phyloP scores from a whole-genome alignment of 2,888 invertebrate genomes.

The Dryadula phaetusa region DNA sequence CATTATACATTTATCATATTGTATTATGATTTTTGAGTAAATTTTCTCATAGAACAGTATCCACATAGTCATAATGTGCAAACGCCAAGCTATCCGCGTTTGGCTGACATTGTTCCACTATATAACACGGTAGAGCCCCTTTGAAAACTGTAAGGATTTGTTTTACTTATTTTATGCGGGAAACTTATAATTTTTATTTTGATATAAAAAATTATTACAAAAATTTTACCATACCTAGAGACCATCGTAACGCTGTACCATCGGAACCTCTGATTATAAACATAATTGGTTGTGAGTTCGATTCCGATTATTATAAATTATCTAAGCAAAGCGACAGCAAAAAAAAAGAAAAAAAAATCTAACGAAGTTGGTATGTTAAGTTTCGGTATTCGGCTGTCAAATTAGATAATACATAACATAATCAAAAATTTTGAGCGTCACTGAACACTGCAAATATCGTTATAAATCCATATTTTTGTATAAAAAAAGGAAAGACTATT shows the following conservation, averaged over 20 bases:
- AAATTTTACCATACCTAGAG: too few relatives aligned
- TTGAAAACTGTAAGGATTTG: slow-evolving; percentile 51
- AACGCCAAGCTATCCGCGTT: slow-evolving; percentile 80
- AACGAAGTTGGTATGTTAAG: too few relatives aligned
- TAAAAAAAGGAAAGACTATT: too few relatives aligned
- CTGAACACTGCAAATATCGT: too few relatives aligned
- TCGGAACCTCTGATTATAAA: not conserved
- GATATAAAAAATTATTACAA: not conserved
- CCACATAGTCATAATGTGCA: slow-evolving; percentile 80
- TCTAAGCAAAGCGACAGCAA: too few relatives aligned
- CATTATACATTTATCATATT: not conserved
- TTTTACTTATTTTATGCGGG: not conserved
- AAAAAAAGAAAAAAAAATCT: too few relatives aligned
- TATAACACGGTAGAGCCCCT: slow-evolving; percentile 54
- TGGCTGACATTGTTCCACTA: slow-evolving; percentile 77
- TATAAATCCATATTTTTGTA: too few relatives aligned
- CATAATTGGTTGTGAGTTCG: too few relatives aligned
- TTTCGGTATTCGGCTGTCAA: too few relatives aligned
- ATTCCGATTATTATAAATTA: too few relatives aligned
- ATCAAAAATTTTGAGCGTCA: too few relatives aligned
- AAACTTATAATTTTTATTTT: not conserved
- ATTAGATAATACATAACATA: too few relatives aligned
- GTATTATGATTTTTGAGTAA: slow-evolving; percentile 9
- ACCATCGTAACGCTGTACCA: not conserved
- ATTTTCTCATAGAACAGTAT: slow-evolving; percentile 54